A percentile compares a stretch with the other conserved stretches of the same genome.
Evolutionary conservation across 2,888 invertebrate species (phyloP).

Genomic region (Brenthis ino): DNA sequence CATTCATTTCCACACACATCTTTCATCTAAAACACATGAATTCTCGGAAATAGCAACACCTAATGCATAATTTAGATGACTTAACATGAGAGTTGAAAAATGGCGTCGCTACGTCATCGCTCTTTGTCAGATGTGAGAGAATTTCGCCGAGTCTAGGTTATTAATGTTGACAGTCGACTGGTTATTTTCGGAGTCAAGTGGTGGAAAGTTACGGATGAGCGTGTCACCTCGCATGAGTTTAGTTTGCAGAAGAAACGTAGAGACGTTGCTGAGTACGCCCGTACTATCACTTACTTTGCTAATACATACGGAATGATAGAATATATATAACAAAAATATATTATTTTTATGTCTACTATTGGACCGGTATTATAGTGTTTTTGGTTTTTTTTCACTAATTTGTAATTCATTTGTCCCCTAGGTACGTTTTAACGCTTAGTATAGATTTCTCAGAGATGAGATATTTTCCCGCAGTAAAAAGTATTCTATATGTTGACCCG

Average conservation of each 20-base stretch:
- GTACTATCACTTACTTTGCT: slow-evolving; percentile 44
- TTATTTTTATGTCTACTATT: no score
- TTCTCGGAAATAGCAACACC: slow-evolving; percentile 16
- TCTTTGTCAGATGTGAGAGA: slow-evolving; percentile 37
- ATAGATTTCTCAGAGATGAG: no score
- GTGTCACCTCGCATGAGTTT: slow-evolving; percentile 52
- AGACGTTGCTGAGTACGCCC: slow-evolving; percentile 42
- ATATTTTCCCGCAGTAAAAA: no score
- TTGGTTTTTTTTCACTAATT: no score
- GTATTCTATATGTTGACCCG: no score
- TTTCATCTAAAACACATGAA: slow-evolving; percentile 10
- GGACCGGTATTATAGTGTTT: no score
- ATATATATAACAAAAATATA: no score
- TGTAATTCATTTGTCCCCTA: no score
- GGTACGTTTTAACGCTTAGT: no score
- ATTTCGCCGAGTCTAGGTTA: slow-evolving; percentile 31
- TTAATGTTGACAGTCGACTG: slow-evolving; percentile 40
- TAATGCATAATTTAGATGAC: slow-evolving; percentile 29
- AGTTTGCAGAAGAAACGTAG: slow-evolving; percentile 46
- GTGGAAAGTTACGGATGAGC: slow-evolving; percentile 47
- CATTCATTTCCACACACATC: no score
- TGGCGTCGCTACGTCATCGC: slow-evolving; percentile 34
- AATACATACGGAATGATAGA: background rate
- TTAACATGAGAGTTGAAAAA: slow-evolving; percentile 35
- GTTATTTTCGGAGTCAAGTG: slow-evolving; percentile 44